Evolutionary conservation across 2,113 vertebrate genomes (phyloP).

Genomic region (Petroica traversi): DNA sequence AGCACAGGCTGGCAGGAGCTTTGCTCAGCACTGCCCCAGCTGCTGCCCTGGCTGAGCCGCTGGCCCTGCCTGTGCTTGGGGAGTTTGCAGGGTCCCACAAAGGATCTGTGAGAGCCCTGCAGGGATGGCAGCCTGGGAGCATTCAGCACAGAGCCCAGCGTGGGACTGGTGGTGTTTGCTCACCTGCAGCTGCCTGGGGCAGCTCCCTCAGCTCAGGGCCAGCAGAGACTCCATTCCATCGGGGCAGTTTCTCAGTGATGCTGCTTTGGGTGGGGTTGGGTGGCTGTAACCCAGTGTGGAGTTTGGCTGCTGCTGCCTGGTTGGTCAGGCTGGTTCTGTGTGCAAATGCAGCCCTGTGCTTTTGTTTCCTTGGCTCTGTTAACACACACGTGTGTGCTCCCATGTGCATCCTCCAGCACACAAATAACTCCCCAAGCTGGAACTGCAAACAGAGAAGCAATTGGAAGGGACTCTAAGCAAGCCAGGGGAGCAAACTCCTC

Average conservation of each 20-base stretch:
- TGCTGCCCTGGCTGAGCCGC: accelerated
- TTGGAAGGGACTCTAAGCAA: not conserved
- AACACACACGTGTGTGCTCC: not conserved
- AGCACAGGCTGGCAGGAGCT: not conserved
- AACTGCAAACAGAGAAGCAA: not conserved
- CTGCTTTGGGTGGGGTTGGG: not conserved
- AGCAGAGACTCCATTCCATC: not conserved
- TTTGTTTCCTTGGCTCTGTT: not conserved
- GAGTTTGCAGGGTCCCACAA: accelerated
- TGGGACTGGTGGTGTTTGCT: not conserved
- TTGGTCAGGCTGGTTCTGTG: not conserved
- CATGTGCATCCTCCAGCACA: not conserved
- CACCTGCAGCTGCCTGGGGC: not conserved
- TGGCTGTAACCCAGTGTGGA: not conserved
- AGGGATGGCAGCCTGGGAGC: not conserved
- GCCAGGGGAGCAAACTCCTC: not conserved
- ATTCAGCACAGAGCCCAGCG: not conserved
- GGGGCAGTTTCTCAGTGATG: not conserved
- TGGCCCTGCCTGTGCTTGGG: not conserved
- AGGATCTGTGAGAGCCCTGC: not conserved
- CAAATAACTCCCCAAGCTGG: not conserved
- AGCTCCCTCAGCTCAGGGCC: not conserved
- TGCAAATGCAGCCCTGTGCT: not conserved
- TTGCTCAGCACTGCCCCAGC: not conserved
- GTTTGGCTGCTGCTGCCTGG: not conserved